phyloP scores from a whole-genome alignment of 2,888 invertebrate species.

The Acleris literana region DNA sequence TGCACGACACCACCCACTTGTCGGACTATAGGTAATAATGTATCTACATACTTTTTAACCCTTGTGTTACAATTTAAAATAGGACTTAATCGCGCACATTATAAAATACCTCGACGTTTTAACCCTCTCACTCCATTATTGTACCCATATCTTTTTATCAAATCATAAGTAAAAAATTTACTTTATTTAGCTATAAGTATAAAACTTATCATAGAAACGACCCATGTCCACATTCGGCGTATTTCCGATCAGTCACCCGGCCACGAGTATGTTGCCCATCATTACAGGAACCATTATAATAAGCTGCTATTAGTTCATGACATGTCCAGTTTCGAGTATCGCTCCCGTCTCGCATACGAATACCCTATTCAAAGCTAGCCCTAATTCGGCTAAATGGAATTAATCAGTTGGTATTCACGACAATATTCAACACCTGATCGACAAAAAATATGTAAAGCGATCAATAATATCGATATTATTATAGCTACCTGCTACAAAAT shows the following conservation, averaged over 20 bases:
- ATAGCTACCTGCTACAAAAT: constrained; percentile 1
- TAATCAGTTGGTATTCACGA: constrained; percentile 54
- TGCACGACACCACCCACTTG: too few relatives aligned
- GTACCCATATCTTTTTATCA: too few relatives aligned
- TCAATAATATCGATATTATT: constrained; percentile 50
- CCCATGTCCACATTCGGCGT: background rate
- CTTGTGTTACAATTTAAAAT: too few relatives aligned
- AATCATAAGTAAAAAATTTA: too few relatives aligned
- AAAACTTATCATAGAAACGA: too few relatives aligned
- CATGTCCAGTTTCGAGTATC: constrained; percentile 34
- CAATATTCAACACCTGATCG: constrained; percentile 48
- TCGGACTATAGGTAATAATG: too few relatives aligned
- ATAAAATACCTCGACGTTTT: too few relatives aligned
- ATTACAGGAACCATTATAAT: constrained; percentile 33
- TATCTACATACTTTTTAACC: too few relatives aligned
- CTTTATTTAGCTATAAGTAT: too few relatives aligned
- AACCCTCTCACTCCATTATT: too few relatives aligned
- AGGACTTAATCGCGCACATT: too few relatives aligned
- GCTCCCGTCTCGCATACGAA: constrained; percentile 26
- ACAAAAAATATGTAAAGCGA: constrained; percentile 54
- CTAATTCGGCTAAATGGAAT: constrained; percentile 34
- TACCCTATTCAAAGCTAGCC: constrained; percentile 28
- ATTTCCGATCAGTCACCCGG: background rate
- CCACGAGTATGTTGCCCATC: constrained; percentile 14
- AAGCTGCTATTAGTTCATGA: constrained; percentile 31